These are phyloP conservation scores for Microcebus tavaratra DNA, from an alignment of 2,113 vertebrate genomes.

Conservation along the genomic window DNA sequence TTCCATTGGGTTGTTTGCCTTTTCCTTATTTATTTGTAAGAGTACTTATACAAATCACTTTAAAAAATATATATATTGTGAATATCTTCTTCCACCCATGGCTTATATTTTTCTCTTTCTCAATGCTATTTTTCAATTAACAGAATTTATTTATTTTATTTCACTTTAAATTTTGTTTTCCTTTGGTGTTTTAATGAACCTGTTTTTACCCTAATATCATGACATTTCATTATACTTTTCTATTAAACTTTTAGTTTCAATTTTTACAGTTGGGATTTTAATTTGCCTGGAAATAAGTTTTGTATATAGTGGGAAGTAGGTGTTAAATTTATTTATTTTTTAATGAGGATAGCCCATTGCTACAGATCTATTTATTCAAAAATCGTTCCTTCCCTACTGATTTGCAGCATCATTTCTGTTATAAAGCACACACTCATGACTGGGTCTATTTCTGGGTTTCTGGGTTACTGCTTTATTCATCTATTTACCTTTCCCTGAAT, in stretches of 20 bases:
- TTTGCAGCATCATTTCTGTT: neutral
- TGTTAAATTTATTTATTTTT: neutral
- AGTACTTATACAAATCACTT: neutral
- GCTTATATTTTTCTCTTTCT: neutral
- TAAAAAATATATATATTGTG: neutral
- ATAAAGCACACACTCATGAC: neutral
- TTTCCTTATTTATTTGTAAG: constrained; percentile 21
- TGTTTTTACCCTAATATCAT: neutral
- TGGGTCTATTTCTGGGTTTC: neutral
- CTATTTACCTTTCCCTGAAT: neutral
- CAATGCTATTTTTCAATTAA: neutral
- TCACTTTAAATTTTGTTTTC: constrained; percentile 16
- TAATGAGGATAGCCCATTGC: neutral
- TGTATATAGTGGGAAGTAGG: neutral
- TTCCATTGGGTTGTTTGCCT: neutral
- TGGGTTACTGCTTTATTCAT: neutral
- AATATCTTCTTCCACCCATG: neutral
- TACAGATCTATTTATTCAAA: constrained; percentile 7
- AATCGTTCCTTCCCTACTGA: neutral
- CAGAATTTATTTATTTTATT: constrained; percentile 36
- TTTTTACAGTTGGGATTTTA: constrained; percentile 31
- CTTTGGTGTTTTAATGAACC: neutral
- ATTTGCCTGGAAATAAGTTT: constrained; percentile 35
- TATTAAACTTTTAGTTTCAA: constrained; percentile 4
- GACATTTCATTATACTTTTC: neutral